Base-by-base conservation (phyloP, 1,140 invertebrate species). In the Ruditapes philippinarum region DNA sequence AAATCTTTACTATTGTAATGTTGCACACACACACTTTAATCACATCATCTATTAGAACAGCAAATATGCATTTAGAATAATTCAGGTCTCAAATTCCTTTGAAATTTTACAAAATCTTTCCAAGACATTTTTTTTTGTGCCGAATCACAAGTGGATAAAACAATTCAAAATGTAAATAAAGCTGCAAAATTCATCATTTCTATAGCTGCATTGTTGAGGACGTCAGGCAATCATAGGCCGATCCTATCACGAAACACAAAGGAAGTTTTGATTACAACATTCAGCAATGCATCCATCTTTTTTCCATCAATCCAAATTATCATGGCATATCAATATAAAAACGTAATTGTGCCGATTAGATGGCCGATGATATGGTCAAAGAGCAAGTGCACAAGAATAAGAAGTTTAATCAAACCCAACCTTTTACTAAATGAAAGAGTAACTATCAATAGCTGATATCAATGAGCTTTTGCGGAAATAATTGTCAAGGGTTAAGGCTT, bases 401-500 rank as follows among this genome's bases (percentile, higher is more conserved):
- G 17, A 62, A 51, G 36, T 70, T 79, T 88, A 88, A 88, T 88
- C 76, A 78, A 68, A 88, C 54, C 28, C 40, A 38, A 62, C 38
- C n/a, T 73, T 88, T 84, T 78, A 57, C 62, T 62, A 88, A 88
- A 88, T 88, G 73, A 78, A 68, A 51, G 74, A 80, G 49, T 54
- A 80, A 79, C 85, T 60, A 68, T 88, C 74, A 51, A 70, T 70
- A 62, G 57, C 57, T 12, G 22, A 80, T 49, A 88, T 68, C 60
- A 78, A 40, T 68, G 74, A 65, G 62, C 38, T 40, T 65, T 45
- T 78, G 74, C 40, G 74, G 85, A 88, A 88, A 80, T 88, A 88
- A 88, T 88, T 88, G 85, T 70, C 76, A 79, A 68, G 76, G 85
- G 85, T 88, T 88, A 88, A 88, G 78, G 42, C 85, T n/a, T 49